A percentile compares a stretch with the other conserved stretches of the same genome.
Conservation (phyloP, 2,888 invertebrate genomes). For the Aphrophora alni region DNA sequence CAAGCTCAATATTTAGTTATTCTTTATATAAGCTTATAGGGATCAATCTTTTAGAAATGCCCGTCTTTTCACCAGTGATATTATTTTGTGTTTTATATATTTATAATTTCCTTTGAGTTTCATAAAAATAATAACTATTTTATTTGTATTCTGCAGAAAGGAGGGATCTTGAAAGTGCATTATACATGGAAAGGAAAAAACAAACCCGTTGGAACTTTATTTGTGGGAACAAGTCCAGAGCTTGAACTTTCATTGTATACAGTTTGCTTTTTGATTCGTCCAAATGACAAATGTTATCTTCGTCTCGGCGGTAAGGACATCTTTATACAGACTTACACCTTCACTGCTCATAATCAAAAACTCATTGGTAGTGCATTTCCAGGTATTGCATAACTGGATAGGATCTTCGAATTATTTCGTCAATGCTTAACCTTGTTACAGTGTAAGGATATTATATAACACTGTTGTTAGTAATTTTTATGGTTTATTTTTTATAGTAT, state of each 20-base stretch:
- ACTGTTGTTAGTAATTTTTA: no score
- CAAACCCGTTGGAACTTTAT: conserved; percentile 58
- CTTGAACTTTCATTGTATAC: conserved; percentile 67
- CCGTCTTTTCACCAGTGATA: no score
- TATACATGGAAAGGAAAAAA: conserved; percentile 57
- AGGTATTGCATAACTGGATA: not conserved
- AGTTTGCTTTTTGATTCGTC: conserved; percentile 63
- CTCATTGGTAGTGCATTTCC: conserved; percentile 43
- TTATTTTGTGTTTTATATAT: no score
- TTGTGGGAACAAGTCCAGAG: conserved; percentile 64
- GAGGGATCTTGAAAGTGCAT: conserved; percentile 57
- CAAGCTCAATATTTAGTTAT: no score
- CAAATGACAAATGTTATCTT: conserved; percentile 60
- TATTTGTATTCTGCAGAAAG: conserved; percentile 53
- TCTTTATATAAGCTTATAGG: no score
- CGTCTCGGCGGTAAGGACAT: conserved; percentile 58
- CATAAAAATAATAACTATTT: no score
- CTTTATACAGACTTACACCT: conserved; percentile 54
- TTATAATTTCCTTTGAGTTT: no score
- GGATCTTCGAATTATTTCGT: no score
- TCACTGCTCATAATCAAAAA: conserved; percentile 37
- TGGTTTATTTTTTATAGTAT: no score
- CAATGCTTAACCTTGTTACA: no score
- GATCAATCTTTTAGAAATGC: no score
- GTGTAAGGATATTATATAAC: no score